These are phyloP conservation scores for Mythimna loreyi DNA, from an alignment of 2,888 invertebrate genomes.

Conservation along the genomic window DNA sequence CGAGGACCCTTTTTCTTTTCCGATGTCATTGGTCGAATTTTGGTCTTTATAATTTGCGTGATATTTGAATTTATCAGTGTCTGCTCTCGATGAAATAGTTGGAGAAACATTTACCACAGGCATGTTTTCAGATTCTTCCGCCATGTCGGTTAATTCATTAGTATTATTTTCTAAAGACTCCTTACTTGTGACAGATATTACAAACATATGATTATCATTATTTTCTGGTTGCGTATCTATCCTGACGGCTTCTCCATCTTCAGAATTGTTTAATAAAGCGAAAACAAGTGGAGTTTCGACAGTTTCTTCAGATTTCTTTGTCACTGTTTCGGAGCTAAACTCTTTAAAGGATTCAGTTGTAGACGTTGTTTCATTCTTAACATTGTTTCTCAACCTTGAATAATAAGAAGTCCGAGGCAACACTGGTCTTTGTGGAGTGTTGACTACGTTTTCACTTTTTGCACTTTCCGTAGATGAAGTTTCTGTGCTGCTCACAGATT, in stretches of 20 bases:
- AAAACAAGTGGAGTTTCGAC: constrained; percentile 81
- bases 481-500: constrained; percentile 70
- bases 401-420: constrained; percentile 84
- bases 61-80: constrained; percentile 78
- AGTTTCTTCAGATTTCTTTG: constrained; percentile 75
- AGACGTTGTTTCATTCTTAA: constrained; percentile 65
- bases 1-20: constrained; percentile 70
- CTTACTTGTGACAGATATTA: constrained; percentile 81
- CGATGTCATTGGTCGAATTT: constrained; percentile 64
- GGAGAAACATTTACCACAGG: constrained; percentile 68
- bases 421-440: constrained; percentile 64
- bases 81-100: constrained; percentile 65
- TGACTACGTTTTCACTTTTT: constrained; percentile 58
- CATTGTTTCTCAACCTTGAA: constrained; percentile 76
- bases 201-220: constrained; percentile 73
- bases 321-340: constrained; percentile 56
- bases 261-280: constrained; percentile 75
- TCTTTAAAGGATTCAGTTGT: constrained; percentile 65
- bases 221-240: constrained; percentile 61
- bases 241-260: constrained; percentile 63
- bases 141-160: constrained; percentile 73
- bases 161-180: constrained; percentile 80
- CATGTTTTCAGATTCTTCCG: constrained; percentile 74
- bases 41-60: constrained; percentile 83
- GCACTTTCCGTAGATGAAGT: constrained; percentile 56